phyloP scores from a whole-genome alignment of 92 coral and sea anemone species.

The Bergia puertoricense region DNA sequence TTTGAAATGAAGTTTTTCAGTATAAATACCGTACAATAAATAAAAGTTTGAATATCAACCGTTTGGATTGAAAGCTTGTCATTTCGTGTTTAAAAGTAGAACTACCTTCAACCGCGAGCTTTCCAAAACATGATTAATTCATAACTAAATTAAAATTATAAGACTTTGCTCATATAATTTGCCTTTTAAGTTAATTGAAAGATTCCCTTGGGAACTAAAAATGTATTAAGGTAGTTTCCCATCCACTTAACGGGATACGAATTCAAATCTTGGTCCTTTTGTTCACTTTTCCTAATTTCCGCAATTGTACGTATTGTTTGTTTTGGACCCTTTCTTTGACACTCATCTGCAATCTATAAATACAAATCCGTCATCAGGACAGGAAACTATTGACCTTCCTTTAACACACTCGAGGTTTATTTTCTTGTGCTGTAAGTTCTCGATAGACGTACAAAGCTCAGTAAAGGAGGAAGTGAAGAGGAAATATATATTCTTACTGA shows the following conservation, averaged over 20 bases:
- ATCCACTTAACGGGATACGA: not conserved
- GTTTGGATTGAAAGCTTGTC: too few species aligned
- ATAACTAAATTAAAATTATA: too few species aligned
- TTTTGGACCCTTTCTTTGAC: not conserved
- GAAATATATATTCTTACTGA: not conserved
- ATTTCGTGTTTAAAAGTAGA: too few species aligned
- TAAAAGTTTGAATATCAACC: too few species aligned
- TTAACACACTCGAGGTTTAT: not conserved
- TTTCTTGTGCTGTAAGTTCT: not conserved
- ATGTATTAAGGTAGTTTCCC: not conserved
- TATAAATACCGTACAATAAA: too few species aligned
- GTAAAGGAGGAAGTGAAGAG: not conserved
- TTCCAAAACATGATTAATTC: not conserved
- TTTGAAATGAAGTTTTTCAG: too few species aligned
- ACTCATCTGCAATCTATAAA: not conserved
- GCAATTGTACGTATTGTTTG: not conserved
- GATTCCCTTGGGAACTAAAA: not conserved
- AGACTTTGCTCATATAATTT: too few species aligned
- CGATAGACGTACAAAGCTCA: not conserved
- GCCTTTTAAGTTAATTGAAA: not conserved
- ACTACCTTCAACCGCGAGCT: not conserved
- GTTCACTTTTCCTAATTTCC: constrained; percentile 19
- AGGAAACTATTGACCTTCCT: not conserved
- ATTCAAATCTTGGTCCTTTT: not conserved
- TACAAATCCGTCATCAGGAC: not conserved